Base-by-base conservation (phyloP, 2,113 vertebrate species). In the Xenopus tropicalis region DNA sequence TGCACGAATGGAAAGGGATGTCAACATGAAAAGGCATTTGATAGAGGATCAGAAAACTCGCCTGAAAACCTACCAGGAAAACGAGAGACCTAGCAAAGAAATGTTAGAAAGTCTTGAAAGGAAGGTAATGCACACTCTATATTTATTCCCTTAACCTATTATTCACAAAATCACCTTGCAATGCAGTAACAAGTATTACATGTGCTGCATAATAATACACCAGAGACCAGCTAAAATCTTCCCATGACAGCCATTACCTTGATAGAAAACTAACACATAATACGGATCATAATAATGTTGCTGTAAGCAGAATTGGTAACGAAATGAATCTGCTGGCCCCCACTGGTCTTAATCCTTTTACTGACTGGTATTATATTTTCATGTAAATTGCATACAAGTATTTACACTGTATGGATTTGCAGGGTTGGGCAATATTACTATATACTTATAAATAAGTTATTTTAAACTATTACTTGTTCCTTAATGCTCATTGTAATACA, bases 11-110 rank as follows among this genome's bases (percentile, higher is more conserved):
- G 94, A 96, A 79, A 91, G 93, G 51, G 90, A 96, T 52, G 73
- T 94, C 79, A 86, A n/a, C 75, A 94, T 93, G 92, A 98, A 98
- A 86, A 91, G 91, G 81, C 91, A 94, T 83, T 86, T 98, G 71
- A 89, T 95, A 83, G 94, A 96, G 69, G 91, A 95, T 73, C 85
- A 96, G 83, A 93, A 83, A 80, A 93, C 89, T 20, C 86, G 79
- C 79, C 82, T 97, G 74, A 98, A 94, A 93, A 70, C 90, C 74
- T 84, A 93, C 83, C 90, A 94, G 84, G 94, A 94, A 83, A 93
- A 89, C 74, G 91, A 93, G 78, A 93, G 90, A 83, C 91, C 70
- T 71, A 89, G 85, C 80, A 87, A 82, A 73, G 87, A 88, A 74
- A 87, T 89, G 66, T 72, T 93, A 67, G 89, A 92, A 83, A 92